These are phyloP conservation scores for Amiota communis DNA, from an alignment of 2,888 invertebrate species.

Conservation along the genomic window DNA sequence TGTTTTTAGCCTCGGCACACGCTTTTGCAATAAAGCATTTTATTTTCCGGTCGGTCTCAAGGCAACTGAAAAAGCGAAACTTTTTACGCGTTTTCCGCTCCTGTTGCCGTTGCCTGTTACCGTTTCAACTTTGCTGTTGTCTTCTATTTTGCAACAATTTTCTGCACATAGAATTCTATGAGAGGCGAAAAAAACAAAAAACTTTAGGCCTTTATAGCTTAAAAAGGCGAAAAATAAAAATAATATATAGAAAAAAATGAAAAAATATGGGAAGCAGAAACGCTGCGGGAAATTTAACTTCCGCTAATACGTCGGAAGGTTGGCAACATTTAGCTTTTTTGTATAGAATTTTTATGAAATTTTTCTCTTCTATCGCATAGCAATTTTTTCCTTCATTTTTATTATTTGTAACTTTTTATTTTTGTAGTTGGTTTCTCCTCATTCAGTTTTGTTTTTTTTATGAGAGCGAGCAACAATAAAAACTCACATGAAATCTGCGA, in stretches of 20 bases:
- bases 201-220: slow-evolving; percentile 21
- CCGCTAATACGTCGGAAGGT: slow-evolving; percentile 24
- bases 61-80: slow-evolving; percentile 19
- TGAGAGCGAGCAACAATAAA: no score
- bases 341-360: slow-evolving; percentile 7
- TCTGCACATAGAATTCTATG: not conserved
- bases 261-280: not conserved
- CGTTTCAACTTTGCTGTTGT: no score
- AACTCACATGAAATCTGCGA: no score
- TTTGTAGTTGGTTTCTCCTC: not conserved
- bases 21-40: slow-evolving; percentile 41
- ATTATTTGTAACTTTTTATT: not conserved
- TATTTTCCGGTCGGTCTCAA: slow-evolving; percentile 34
- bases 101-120: no score
- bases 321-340: slow-evolving; percentile 17
- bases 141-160: slow-evolving; percentile 17
- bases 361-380: not conserved
- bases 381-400: not conserved
- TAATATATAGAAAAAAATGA: no score
- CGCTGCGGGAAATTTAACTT: slow-evolving; percentile 25
- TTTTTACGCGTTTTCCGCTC: slow-evolving; percentile 31
- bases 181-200: not conserved
- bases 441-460: no score
- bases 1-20: slow-evolving; percentile 30
- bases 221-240: not conserved